A percentile compares a stretch with the other conserved stretches of the same genome.
Evolutionary conservation across 2,113 vertebrate species (phyloP).

Genomic region (Gavia stellata): DNA sequence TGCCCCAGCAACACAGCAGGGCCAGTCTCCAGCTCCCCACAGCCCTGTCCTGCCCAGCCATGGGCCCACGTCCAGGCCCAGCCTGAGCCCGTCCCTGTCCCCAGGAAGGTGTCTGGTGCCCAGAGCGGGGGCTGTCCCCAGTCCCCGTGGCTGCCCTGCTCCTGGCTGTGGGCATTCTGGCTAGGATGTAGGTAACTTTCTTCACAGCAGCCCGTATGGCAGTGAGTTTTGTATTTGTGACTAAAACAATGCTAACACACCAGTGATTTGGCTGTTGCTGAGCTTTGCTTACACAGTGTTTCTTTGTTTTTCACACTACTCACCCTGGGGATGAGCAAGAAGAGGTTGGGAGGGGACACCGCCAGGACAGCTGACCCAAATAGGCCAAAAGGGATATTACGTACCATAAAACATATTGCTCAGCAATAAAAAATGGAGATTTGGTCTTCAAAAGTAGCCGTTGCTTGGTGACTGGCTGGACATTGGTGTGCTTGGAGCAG

Average conservation of each 20-base stretch:
- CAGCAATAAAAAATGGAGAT: background rate
- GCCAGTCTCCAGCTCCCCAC: background rate
- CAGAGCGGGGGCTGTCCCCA: background rate
- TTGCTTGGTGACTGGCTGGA: background rate
- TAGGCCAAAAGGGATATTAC: background rate
- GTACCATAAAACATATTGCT: background rate
- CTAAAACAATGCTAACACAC: background rate
- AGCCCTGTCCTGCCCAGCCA: background rate
- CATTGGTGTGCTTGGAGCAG: accelerated
- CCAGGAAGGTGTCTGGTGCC: background rate
- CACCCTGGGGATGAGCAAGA: background rate
- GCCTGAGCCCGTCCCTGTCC: background rate
- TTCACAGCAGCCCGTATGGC: accelerated
- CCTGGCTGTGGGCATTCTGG: background rate
- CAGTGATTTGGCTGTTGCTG: background rate
- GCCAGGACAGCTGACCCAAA: background rate
- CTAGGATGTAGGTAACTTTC: background rate
- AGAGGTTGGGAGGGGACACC: accelerated
- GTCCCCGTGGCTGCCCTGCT: background rate
- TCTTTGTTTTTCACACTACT: background rate
- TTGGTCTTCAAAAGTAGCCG: background rate
- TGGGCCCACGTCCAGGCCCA: accelerated
- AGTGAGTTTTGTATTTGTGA: background rate
- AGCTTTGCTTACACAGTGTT: background rate
- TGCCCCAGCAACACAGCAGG: background rate